Base-by-base conservation (phyloP, 2,113 vertebrate species). In the Barnardius zonarius region DNA sequence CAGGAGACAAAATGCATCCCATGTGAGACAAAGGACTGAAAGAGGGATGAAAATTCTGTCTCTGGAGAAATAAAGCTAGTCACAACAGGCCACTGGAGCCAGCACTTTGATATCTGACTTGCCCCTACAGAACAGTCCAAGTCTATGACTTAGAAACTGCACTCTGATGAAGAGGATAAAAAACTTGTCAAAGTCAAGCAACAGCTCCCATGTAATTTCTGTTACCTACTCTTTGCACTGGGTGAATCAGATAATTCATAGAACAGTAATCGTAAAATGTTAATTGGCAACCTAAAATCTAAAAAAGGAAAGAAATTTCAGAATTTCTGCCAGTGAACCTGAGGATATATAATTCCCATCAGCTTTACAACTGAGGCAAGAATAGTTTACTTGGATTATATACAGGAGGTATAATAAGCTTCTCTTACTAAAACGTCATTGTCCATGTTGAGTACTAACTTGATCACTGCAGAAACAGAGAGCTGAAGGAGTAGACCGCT, bases 41-140 rank as follows among this genome's bases (percentile, higher is more conserved):
- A 89, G 57, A 79, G 16, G 61, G 66, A 83, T 92, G 57, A 24
- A 43, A 66, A n/a, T 61, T 88, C 64, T 89, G 8, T 73, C 86
- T 81, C 61, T 91, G 51, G 69, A 93, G 92, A 93, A 96, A 95
- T 92, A 95, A 92, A 72, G 43, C 43, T 30, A 43, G 57, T 90
- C 24, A 86, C 66, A 93, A 90, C 10, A 92, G 86, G 76, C 48
- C 78, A 63, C 37, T 64, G 35, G 80, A 88, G 72, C 79, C 61
- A 93, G 43, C 31, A 84, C 39, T 90, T 81, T 6, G 24, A 78
- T 86, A 88, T 61, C 69, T 68, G 43, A 51, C 48, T 92, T 81
- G 25, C 17, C 43, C 52, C 52, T 62, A 30, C 31, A 88, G 64
- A 81, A 79, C 15, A 93, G 64, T 17, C 61, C 79, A 15, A 93